A percentile compares a stretch with the other conserved stretches of the same genome.
phyloP scores from a whole-genome alignment of 1,140 invertebrate species.

The Lasaia peninsularis region DNA sequence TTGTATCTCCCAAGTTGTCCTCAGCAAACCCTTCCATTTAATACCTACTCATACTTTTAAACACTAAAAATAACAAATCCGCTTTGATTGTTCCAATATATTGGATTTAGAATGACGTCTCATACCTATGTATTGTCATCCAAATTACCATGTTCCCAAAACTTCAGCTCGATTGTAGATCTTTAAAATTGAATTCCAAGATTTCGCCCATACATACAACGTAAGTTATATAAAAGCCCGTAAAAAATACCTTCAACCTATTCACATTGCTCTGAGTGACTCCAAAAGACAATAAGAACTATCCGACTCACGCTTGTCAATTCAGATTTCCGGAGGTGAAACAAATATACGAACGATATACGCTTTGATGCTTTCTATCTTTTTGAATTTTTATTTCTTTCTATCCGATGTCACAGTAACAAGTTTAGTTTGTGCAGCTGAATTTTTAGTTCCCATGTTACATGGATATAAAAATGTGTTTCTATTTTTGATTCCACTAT shows the following conservation, averaged over 20 bases:
- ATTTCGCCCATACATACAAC: too few relatives aligned
- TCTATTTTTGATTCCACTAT: neutral
- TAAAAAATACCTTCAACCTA: neutral
- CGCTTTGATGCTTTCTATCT: constrained; percentile 8
- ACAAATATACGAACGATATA: constrained; percentile 9
- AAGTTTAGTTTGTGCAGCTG: constrained; percentile 5
- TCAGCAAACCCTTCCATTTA: too few relatives aligned
- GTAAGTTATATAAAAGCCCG: too few relatives aligned
- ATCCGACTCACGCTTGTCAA: constrained; percentile 7
- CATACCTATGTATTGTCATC: too few relatives aligned
- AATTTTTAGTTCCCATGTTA: neutral
- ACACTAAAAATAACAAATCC: too few relatives aligned
- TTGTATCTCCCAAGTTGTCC: too few relatives aligned
- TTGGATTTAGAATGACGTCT: too few relatives aligned
- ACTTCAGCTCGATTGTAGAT: too few relatives aligned
- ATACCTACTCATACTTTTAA: too few relatives aligned
- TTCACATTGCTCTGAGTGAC: neutral
- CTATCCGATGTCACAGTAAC: constrained; percentile 6
- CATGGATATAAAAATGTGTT: neutral
- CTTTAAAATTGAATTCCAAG: too few relatives aligned
- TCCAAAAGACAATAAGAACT: constrained; percentile 7
- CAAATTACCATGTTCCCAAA: too few relatives aligned
- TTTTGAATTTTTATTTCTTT: constrained; percentile 13
- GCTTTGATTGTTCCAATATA: too few relatives aligned
- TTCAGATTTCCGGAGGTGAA: constrained; percentile 5